Conservation (phyloP, 2,797 vertebrate species). For the Peromyscus eremicus region DNA sequence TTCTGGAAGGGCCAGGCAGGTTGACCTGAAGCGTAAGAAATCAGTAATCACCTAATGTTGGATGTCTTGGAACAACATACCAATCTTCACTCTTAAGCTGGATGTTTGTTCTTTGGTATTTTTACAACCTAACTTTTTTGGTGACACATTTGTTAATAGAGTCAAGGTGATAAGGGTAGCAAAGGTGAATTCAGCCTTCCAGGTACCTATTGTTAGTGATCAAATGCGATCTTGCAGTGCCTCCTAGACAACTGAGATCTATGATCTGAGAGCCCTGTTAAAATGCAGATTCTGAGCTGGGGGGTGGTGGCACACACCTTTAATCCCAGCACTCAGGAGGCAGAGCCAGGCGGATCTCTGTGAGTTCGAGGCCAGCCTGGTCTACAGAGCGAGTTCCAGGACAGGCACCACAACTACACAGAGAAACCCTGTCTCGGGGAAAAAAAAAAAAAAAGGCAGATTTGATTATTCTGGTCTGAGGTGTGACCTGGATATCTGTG, state of each 20-base stretch:
- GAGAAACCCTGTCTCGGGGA: no score
- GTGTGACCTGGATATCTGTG: neutral
- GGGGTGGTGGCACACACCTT: no score
- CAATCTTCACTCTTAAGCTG: neutral
- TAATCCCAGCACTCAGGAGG: no score
- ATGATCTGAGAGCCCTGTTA: neutral
- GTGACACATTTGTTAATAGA: neutral
- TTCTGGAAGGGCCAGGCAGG: neutral
- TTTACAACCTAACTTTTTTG: constrained; percentile 19
- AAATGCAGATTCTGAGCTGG: neutral
- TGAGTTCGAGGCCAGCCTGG: no score
- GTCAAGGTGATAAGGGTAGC: neutral
- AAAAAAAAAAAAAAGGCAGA: neutral
- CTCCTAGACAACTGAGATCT: neutral
- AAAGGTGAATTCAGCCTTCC: constrained; percentile 42
- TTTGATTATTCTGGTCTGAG: neutral
- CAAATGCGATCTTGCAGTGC: neutral
- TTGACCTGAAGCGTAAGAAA: neutral
- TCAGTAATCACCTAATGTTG: neutral
- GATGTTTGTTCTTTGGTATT: no score
- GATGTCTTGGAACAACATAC: neutral
- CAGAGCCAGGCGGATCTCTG: no score
- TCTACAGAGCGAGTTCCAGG: no score
- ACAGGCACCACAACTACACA: no score
- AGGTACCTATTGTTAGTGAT: neutral